Evolutionary conservation across 1,140 invertebrate genomes (phyloP).

Genomic region (Tetramorium parvispinum): DNA sequence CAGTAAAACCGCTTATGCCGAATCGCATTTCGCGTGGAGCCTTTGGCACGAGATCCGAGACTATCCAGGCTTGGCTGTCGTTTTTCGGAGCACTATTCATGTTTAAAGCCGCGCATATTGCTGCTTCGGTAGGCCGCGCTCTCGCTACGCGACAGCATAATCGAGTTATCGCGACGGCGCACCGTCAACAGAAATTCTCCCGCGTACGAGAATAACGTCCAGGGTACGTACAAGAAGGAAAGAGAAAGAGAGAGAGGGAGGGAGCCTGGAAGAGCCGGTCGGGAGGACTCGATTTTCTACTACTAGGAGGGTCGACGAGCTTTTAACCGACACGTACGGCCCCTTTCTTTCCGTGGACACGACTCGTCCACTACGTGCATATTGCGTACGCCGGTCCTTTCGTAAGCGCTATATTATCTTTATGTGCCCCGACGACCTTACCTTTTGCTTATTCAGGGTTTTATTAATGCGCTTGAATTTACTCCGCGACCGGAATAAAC

Average conservation of each 20-base stretch:
- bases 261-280: background rate
- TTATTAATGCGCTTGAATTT: constrained; percentile 61
- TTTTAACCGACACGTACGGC: constrained; percentile 47
- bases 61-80: constrained; percentile 3
- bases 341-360: constrained; percentile 58
- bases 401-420: constrained; percentile 62
- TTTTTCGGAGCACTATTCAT: background rate
- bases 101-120: constrained; percentile 2
- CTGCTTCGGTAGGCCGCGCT: constrained; percentile 21
- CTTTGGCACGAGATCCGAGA: background rate
- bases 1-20: background rate
- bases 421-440: constrained; percentile 37
- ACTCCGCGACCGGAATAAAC: constrained; percentile 58
- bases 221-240: background rate
- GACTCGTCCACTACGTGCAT: constrained; percentile 43
- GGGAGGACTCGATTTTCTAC: constrained; percentile 55
- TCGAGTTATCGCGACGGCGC: constrained; percentile 50
- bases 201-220: constrained; percentile 56
- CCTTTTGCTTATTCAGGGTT: constrained; percentile 59
- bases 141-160: constrained; percentile 24
- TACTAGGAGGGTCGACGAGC: constrained; percentile 49
- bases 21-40: background rate
- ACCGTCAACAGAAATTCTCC: constrained; percentile 56
- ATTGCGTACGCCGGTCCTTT: constrained; percentile 54
- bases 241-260: background rate